A percentile compares a stretch with the other conserved stretches of the same genome.
Conservation (phyloP, 2,797 vertebrate genomes). For the Sebastes hopkinsi region DNA sequence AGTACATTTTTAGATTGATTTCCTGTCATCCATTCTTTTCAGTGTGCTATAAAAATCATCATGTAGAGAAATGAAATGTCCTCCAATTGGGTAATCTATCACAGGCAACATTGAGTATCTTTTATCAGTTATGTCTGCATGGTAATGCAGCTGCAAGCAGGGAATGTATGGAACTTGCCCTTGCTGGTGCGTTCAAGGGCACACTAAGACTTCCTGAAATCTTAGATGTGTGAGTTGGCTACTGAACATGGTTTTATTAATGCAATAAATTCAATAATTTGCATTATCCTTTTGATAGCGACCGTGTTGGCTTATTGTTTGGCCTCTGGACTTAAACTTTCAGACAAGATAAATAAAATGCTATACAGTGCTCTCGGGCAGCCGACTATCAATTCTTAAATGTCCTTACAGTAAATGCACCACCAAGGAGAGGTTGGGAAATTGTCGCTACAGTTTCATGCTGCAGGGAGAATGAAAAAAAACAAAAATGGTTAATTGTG, state of each 20-base stretch:
- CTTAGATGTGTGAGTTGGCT: not conserved
- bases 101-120: not conserved
- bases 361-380: not conserved
- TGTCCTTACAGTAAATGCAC: not conserved
- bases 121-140: not conserved
- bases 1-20: not conserved
- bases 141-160: not conserved
- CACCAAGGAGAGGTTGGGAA: not conserved
- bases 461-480: not conserved
- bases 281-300: not conserved
- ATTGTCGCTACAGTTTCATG: not conserved
- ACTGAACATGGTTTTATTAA: not conserved
- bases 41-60: not conserved
- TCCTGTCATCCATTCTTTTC: not conserved
- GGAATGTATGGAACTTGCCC: not conserved
- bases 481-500: not conserved
- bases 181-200: not conserved
- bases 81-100: not conserved
- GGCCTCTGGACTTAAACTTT: not conserved
- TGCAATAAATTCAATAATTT: not conserved
- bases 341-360: not conserved
- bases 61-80: not conserved
- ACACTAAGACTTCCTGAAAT: not conserved
- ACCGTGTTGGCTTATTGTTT: not conserved
- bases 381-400: not conserved